Evolutionary conservation across 2,888 invertebrate species (phyloP).

Genomic region (Chymomyza amoena): DNA sequence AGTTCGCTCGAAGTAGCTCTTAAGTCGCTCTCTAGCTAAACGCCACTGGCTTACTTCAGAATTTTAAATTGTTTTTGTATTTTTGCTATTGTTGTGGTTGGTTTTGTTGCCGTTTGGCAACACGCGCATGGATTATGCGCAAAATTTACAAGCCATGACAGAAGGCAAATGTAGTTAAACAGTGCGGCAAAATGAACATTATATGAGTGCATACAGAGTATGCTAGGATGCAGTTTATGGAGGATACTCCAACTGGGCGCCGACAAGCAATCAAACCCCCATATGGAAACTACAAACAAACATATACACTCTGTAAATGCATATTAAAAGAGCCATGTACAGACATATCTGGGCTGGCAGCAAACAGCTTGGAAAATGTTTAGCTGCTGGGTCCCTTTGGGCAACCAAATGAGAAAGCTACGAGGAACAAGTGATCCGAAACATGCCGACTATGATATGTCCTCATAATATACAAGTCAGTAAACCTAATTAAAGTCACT

Average conservation of each 20-base stretch:
- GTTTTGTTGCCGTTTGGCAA: constrained; percentile 25
- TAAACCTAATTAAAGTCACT: too few relatives aligned
- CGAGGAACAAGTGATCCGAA: constrained; percentile 10
- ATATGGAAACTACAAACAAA: not conserved
- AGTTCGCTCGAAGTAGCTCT: constrained; percentile 32
- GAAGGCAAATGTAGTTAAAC: constrained; percentile 30
- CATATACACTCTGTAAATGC: not conserved
- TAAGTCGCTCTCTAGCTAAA: not conserved
- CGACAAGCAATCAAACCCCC: constrained; percentile 17
- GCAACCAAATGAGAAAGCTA: constrained; percentile 14
- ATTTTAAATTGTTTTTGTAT: constrained; percentile 22
- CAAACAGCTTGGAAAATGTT: constrained; percentile 62
- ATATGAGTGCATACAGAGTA: not conserved
- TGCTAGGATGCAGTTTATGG: not conserved
- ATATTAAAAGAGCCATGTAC: not conserved
- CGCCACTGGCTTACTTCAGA: constrained; percentile 26
- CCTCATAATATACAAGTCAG: too few relatives aligned
- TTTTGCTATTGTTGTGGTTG: not conserved
- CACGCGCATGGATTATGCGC: constrained; percentile 34
- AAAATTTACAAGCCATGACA: constrained; percentile 22
- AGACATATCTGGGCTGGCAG: constrained; percentile 19
- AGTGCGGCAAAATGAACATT: constrained; percentile 31
- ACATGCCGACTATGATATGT: too few relatives aligned
- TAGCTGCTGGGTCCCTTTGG: constrained; percentile 33
- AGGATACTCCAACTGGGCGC: constrained; percentile 18